A percentile compares a stretch with the other conserved stretches of the same genome.
These are phyloP conservation scores for Acronicta aceris DNA, from an alignment of 2,888 invertebrate genomes.

Conservation along the genomic window DNA sequence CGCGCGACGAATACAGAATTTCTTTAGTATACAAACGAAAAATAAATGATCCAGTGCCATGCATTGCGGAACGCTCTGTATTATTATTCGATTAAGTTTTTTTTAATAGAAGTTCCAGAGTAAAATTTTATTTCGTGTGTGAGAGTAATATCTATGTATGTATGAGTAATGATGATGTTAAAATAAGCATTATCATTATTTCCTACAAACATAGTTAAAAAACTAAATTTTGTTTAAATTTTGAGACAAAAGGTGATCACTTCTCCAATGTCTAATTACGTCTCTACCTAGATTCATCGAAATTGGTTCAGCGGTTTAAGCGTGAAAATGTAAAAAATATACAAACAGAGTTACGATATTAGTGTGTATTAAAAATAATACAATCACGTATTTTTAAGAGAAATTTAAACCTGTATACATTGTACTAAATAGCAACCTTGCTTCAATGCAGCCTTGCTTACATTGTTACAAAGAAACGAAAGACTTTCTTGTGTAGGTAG, in stretches of 20 bases:
- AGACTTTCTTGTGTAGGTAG: slow-evolving; percentile 69
- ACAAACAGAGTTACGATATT: too few relatives aligned
- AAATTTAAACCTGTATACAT: slow-evolving; percentile 1
- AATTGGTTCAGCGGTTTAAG: too few relatives aligned
- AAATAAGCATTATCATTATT: too few relatives aligned
- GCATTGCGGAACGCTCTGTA: slow-evolving; percentile 72
- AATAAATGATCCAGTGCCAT: slow-evolving; percentile 83
- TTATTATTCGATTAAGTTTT: slow-evolving; percentile 82
- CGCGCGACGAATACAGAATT: slow-evolving; percentile 88
- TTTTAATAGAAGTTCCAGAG: slow-evolving; percentile 49
- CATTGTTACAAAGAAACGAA: slow-evolving; percentile 53
- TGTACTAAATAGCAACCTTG: slow-evolving; percentile 5
- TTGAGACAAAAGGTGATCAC: too few relatives aligned
- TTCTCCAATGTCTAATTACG: too few relatives aligned
- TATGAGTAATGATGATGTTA: too few relatives aligned
- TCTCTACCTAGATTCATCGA: too few relatives aligned
- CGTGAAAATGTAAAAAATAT: too few relatives aligned
- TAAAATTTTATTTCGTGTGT: slow-evolving; percentile 15
- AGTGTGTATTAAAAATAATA: too few relatives aligned
- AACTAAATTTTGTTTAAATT: too few relatives aligned
- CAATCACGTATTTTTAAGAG: not conserved
- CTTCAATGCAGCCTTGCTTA: slow-evolving; percentile 29
- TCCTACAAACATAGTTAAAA: too few relatives aligned
- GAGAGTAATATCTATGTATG: too few relatives aligned
- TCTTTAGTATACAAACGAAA: slow-evolving; percentile 80